Base-by-base conservation (phyloP, 2,888 invertebrate species). In the Adelognathus sp. region DNA sequence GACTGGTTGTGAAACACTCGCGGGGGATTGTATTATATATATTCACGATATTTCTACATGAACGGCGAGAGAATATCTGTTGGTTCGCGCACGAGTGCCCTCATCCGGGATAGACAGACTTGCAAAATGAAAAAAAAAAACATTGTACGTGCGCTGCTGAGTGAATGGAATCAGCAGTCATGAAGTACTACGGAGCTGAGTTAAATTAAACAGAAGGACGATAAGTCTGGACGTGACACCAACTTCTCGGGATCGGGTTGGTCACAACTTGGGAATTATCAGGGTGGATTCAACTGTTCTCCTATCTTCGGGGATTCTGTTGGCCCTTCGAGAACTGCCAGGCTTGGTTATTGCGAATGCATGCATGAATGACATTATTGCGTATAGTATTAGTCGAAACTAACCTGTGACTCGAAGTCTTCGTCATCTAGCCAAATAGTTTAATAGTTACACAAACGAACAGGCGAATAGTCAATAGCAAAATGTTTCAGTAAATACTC, bases 191-290 rank as follows among this genome's bases (percentile, higher is more conserved):
- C 84, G 86, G 86, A 88, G 88, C 83, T 84, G 84, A 84, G 87
- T 88, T 88, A 87, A 88, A 89, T 89, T 89, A 88, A 88, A 86
- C 88, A 87, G 85, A 85, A 83, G 86, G 83, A 80, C 83, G 87
- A 88, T 88, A 88, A 89, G 86, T 87, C 88, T 82, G 84, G 85
- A 86, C 84, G 86, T 86, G 87, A 86, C 85, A 84, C 84, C 85
- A 88, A 88, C 85, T 86, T 86, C 84, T 66, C 82, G 3, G 18
- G 33, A 67, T 60, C 18, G 58, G 14, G 56, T 73, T 56, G 41
- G 52, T 18, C 41, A 18, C 14, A 16, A 36, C 31, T n/a, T 11
- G 71, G 9, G 24, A 50, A 50, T 50, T 50, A n/a, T 9, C 50
- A 11, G 50, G 21, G n/a, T 36, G 9, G 39, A 29, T 27, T 29